These are phyloP conservation scores for Pseudois nayaur DNA, from an alignment of 2,113 vertebrate species.

Conservation along the genomic window DNA sequence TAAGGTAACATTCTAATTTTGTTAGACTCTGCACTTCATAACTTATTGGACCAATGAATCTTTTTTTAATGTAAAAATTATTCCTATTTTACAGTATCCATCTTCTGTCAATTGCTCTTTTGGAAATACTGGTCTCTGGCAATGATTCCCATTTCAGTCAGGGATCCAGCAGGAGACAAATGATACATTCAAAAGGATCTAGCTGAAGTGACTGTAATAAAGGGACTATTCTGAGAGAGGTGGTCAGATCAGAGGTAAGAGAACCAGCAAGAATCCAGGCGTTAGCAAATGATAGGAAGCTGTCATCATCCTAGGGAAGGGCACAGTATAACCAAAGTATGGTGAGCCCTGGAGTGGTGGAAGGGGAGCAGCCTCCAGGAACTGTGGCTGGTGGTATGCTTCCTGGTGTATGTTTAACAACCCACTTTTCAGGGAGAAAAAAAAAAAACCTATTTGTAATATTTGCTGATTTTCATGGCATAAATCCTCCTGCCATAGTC, in stretches of 20 bases:
- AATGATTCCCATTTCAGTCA: neutral
- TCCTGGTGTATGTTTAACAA: neutral
- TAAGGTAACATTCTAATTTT: neutral
- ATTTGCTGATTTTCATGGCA: neutral
- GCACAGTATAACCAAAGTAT: neutral
- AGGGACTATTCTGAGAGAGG: neutral
- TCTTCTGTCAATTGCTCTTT: neutral
- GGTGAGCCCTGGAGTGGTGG: rapidly evolving
- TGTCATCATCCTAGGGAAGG: rapidly evolving
- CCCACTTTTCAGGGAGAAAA: neutral
- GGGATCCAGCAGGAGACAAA: neutral
- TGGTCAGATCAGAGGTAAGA: neutral
- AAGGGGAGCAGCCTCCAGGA: no score
- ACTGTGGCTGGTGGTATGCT: neutral
- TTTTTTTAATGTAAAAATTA: neutral
- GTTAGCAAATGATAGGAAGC: neutral
- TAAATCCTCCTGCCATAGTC: neutral
- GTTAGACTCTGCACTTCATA: neutral
- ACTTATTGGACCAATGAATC: neutral
- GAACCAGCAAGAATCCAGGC: neutral
- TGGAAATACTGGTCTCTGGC: neutral
- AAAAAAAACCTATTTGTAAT: neutral
- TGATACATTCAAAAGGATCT: neutral
- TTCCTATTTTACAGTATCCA: neutral
- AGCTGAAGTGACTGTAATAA: neutral